phyloP scores from a whole-genome alignment of 2,797 vertebrate genomes.

The Tenualosa thibaudeaui region DNA sequence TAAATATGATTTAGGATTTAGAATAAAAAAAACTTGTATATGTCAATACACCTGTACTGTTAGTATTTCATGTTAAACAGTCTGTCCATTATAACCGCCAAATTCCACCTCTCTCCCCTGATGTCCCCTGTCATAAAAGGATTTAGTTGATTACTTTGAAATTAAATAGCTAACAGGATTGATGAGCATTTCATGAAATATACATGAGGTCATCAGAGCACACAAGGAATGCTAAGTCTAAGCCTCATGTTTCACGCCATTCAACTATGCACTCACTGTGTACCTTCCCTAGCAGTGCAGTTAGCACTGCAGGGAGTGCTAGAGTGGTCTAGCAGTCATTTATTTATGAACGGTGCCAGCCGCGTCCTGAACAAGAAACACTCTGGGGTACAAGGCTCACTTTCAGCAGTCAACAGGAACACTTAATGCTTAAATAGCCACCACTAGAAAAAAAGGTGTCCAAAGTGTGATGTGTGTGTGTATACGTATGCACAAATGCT shows the following conservation, averaged over 20 bases:
- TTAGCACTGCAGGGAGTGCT: background rate
- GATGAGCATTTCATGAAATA: background rate
- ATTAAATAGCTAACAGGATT: conserved; percentile 3
- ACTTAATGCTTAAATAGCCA: conserved; percentile 2
- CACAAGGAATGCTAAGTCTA: background rate
- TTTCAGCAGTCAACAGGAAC: background rate
- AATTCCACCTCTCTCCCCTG: background rate
- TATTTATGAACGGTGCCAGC: background rate
- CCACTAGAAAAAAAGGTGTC: background rate
- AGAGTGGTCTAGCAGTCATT: conserved; percentile 7
- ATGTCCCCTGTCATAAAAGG: background rate
- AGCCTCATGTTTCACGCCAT: background rate
- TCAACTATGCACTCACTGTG: background rate
- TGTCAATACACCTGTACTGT: background rate
- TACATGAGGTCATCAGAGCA: background rate
- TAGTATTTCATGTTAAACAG: background rate
- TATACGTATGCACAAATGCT: background rate
- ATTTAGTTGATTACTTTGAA: background rate
- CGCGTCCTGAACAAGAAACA: background rate
- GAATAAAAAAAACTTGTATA: background rate
- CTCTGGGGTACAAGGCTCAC: conserved; percentile 3
- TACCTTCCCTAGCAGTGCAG: background rate
- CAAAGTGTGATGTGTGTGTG: background rate
- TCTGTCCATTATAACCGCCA: background rate
- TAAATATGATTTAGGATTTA: background rate